Conservation (phyloP, 2,888 invertebrate species). For the Ichneumoninae sp. region DNA sequence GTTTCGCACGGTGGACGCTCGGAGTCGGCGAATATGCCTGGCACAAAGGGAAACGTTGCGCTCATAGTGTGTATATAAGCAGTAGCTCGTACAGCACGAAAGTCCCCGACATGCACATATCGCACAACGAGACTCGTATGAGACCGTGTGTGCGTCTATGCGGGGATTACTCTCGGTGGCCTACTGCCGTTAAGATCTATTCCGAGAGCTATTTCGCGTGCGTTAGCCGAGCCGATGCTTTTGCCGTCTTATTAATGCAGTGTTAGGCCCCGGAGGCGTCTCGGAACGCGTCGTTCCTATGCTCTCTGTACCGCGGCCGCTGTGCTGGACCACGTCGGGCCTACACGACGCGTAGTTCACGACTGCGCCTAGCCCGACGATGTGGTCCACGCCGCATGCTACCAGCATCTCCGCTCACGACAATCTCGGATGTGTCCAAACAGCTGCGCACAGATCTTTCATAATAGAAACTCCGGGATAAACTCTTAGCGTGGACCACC, state of each 20-base stretch:
- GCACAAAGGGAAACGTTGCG: slow-evolving; percentile 62
- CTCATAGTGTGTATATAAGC: slow-evolving; percentile 9
- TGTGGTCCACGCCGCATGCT: slow-evolving; percentile 37
- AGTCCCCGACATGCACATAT: slow-evolving; percentile 24
- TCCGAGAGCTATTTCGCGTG: slow-evolving; percentile 72
- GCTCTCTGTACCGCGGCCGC: slow-evolving; percentile 50
- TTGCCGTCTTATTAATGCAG: slow-evolving; percentile 78
- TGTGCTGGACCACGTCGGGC: slow-evolving; percentile 31
- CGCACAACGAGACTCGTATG: slow-evolving; percentile 5
- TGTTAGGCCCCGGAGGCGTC: slow-evolving; percentile 45
- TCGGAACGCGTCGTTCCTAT: slow-evolving; percentile 49
- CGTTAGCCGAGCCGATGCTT: slow-evolving; percentile 59
- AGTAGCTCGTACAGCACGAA: slow-evolving; percentile 32
- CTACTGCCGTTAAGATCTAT: slow-evolving; percentile 73
- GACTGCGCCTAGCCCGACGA: slow-evolving; percentile 32
- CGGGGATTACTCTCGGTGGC: slow-evolving; percentile 68
- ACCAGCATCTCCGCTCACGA: slow-evolving; percentile 10
- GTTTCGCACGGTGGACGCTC: slow-evolving; percentile 43
- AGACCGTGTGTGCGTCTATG: slow-evolving; percentile 6
- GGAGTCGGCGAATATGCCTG: slow-evolving; percentile 53
- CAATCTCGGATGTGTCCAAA: slow-evolving; percentile 67
- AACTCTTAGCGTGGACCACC: slow-evolving; percentile 52
- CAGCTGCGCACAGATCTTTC: slow-evolving; percentile 73
- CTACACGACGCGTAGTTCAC: slow-evolving; percentile 31
- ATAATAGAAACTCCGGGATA: slow-evolving; percentile 68